Evolutionary conservation across 2,888 invertebrate genomes (phyloP).

Genomic region (Hofmannophila pseudospretella): DNA sequence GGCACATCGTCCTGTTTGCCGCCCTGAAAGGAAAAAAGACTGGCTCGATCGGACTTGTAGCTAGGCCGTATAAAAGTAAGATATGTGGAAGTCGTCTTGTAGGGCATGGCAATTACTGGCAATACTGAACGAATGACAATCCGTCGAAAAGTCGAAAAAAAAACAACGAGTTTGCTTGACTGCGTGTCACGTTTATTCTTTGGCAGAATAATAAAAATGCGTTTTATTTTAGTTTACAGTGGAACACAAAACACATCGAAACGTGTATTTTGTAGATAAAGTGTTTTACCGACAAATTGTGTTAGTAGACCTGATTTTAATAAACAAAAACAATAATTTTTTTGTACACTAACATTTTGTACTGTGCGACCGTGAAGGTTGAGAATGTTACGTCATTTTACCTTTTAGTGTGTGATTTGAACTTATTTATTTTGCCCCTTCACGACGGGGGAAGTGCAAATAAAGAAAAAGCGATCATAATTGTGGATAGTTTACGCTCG

Average conservation of each 20-base stretch:
- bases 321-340: constrained; percentile 37
- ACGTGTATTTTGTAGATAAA: constrained; percentile 37
- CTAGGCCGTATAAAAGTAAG: too few relatives aligned
- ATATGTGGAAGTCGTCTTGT: too few relatives aligned
- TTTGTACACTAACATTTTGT: constrained; percentile 47
- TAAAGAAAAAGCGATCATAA: constrained; percentile 36
- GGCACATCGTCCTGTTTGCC: too few relatives aligned
- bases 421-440: constrained; percentile 50
- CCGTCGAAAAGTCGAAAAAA: too few relatives aligned
- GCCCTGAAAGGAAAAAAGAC: too few relatives aligned
- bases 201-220: constrained; percentile 54
- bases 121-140: too few relatives aligned
- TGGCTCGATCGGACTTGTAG: too few relatives aligned
- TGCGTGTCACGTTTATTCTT: constrained; percentile 76
- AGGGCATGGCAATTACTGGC: too few relatives aligned
- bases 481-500: constrained; percentile 37
- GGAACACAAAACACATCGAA: constrained; percentile 28
- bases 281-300: constrained; percentile 32
- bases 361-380: constrained; percentile 77
- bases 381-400: constrained; percentile 77
- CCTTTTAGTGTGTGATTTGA: constrained; percentile 65
- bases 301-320: constrained; percentile 20
- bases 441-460: constrained; percentile 51
- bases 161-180: constrained; percentile 56
- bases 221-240: constrained; percentile 55